A percentile compares a stretch with the other conserved stretches of the same genome.
phyloP scores from a whole-genome alignment of 2,888 invertebrate genomes.

The Dexiosoma caninum region DNA sequence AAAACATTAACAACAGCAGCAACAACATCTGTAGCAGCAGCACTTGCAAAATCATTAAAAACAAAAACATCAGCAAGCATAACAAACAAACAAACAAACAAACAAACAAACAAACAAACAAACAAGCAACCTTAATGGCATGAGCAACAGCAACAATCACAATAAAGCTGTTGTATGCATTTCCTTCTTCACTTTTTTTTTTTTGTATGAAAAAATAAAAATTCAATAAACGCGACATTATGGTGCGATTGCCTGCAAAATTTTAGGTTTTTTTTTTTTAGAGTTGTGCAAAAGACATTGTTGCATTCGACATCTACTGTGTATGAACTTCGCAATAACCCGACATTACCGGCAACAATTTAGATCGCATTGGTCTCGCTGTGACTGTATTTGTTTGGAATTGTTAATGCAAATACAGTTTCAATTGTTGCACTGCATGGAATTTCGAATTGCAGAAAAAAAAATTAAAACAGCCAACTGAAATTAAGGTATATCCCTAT shows the following conservation, averaged over 20 bases:
- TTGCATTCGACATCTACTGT: constrained; percentile 25
- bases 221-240: constrained; percentile 52
- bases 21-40: constrained; percentile 51
- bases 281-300: constrained; percentile 29
- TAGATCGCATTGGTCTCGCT: background rate
- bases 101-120: constrained; percentile 13
- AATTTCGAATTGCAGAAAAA: constrained; percentile 32
- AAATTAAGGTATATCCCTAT: constrained; percentile 48
- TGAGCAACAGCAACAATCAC: constrained; percentile 65
- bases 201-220: background rate
- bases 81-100: constrained; percentile 31
- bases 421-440: constrained; percentile 56
- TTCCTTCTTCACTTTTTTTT: background rate
- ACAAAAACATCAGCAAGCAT: constrained; percentile 2
- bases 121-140: constrained; percentile 37
- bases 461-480: background rate
- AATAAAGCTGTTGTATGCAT: constrained; percentile 59
- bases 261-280: constrained; percentile 29
- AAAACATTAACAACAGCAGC: constrained; percentile 47
- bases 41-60: constrained; percentile 1
- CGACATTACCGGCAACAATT: background rate
- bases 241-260: constrained; percentile 43
- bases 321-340: constrained; percentile 10
- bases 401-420: constrained; percentile 53
- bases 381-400: constrained; percentile 32